Conservation (phyloP, 2,113 vertebrate genomes). For the Antidorcas marsupialis region DNA sequence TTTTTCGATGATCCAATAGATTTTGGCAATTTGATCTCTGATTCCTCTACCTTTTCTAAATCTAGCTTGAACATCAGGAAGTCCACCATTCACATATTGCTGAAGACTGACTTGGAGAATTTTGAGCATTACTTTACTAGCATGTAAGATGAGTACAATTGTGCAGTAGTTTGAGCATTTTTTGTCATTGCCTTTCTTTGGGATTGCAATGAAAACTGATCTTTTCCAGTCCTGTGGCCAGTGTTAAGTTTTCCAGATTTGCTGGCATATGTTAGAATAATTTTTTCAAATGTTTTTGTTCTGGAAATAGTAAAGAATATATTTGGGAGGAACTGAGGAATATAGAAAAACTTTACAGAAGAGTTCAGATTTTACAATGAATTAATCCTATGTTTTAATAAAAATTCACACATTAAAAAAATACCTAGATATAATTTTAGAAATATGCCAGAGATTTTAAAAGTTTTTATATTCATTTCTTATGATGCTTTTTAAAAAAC, state of each 20-base stretch:
- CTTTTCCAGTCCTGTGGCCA: not conserved
- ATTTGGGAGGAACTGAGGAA: not conserved
- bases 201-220: not conserved
- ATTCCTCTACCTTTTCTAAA: not conserved
- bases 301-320: not conserved
- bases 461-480: not conserved
- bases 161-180: not conserved
- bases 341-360: not conserved
- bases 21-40: not conserved
- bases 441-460: not conserved
- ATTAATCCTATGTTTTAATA: not conserved
- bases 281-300: not conserved
- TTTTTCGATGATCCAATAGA: not conserved
- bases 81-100: accelerated
- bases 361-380: not conserved
- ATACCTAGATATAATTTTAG: not conserved
- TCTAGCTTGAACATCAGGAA: not conserved
- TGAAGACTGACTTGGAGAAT: not conserved
- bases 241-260: not conserved
- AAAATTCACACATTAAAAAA: not conserved
- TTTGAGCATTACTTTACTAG: not conserved
- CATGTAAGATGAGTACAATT: not conserved
- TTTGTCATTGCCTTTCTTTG: not conserved
- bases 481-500: not conserved
- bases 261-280: not conserved